phyloP scores from a whole-genome alignment of 2,113 vertebrate species.

The Anarhynchus alexandrinus region DNA sequence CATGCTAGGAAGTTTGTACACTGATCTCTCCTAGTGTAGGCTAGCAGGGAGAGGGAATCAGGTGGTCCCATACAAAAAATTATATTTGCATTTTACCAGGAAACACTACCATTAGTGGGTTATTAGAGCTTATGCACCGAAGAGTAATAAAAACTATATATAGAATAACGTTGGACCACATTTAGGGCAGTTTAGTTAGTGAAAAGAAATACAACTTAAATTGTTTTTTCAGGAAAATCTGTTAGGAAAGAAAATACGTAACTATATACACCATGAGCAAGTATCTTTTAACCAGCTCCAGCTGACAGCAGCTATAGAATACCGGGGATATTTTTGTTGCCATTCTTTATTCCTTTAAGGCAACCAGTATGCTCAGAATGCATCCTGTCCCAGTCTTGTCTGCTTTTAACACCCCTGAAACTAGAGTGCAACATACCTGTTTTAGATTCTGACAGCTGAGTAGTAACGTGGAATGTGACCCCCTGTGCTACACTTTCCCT shows the following conservation, averaged over 20 bases:
- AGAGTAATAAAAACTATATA: background rate
- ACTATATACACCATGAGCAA: background rate
- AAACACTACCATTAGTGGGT: background rate
- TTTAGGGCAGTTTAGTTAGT: background rate
- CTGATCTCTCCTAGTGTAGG: accelerated
- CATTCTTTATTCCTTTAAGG: background rate
- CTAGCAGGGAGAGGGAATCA: background rate
- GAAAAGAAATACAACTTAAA: background rate
- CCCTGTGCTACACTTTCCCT: background rate
- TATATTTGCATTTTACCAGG: background rate
- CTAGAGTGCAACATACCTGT: accelerated
- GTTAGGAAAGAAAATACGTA: background rate
- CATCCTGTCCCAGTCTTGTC: background rate
- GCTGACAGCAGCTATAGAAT: background rate
- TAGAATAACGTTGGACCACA: background rate
- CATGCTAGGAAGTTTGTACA: background rate
- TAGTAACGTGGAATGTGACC: background rate
- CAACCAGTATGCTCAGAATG: background rate
- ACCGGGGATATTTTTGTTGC: background rate
- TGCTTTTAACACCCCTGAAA: background rate
- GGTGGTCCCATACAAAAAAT: background rate
- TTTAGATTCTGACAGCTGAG: background rate
- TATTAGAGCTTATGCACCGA: background rate
- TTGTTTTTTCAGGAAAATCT: background rate
- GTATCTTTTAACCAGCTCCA: background rate